phyloP scores from a whole-genome alignment of 2,888 invertebrate genomes.

The Pterobdella sp. region DNA sequence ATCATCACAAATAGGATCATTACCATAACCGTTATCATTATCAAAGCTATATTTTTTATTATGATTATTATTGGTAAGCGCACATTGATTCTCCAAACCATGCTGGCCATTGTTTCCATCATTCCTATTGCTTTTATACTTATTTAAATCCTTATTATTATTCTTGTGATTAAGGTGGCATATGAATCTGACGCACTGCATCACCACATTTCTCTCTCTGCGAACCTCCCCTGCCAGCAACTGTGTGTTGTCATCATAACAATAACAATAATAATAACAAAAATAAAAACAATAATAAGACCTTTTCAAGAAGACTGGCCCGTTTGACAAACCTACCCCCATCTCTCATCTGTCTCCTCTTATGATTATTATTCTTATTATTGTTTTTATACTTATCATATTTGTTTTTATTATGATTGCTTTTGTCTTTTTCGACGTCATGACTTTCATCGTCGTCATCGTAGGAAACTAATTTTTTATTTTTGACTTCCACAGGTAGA shows the following conservation, averaged over 20 bases:
- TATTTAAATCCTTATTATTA: not conserved
- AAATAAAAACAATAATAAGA: constrained; percentile 8
- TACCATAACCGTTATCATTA: not conserved
- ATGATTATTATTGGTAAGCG: not conserved
- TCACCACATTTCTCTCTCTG: constrained; percentile 74
- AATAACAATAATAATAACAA: constrained; percentile 36
- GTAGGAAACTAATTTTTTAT: not conserved
- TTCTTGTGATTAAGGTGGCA: constrained; percentile 52
- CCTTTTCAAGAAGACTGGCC: not conserved
- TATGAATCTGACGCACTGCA: constrained; percentile 76
- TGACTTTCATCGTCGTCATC: not conserved
- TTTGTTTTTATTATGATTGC: not conserved
- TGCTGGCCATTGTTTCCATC: not conserved
- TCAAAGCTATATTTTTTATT: not conserved
- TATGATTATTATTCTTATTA: not conserved
- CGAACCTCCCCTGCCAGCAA: constrained; percentile 69
- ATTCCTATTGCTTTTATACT: not conserved
- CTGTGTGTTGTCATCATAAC: constrained; percentile 44
- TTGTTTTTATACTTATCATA: not conserved
- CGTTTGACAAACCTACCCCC: not conserved
- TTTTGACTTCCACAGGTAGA: not conserved
- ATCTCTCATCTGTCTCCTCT: not conserved
- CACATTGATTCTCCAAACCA: not conserved
- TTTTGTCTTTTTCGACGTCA: not conserved
- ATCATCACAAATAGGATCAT: not conserved